Percentiles rank a stretch among this genome's conserved stretches.
Evolutionary conservation across 1,140 invertebrate genomes (phyloP).

Genomic region (Bathynomus jamesi): DNA sequence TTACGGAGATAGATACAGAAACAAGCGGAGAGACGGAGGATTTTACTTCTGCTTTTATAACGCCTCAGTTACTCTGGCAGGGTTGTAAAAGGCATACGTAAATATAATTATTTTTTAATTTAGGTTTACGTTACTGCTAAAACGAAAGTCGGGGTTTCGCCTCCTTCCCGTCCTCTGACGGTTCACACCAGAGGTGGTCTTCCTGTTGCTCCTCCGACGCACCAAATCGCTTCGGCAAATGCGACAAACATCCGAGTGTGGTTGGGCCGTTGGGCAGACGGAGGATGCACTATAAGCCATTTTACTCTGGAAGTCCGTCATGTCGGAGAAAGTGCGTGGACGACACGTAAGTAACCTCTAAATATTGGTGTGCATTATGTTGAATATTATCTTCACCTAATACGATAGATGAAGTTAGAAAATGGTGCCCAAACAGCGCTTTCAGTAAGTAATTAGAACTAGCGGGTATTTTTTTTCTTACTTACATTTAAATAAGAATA

Average conservation of each 20-base stretch:
- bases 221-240: slow-evolving; percentile 29
- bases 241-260: slow-evolving; percentile 45
- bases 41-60: slow-evolving; percentile 7
- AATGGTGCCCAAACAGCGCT: no score
- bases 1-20: no score
- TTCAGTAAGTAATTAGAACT: no score
- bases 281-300: slow-evolving; percentile 50
- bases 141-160: slow-evolving; percentile 29
- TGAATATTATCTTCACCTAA: no score
- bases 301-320: slow-evolving; percentile 48
- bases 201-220: slow-evolving; percentile 24
- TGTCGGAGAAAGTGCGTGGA: slow-evolving; percentile 40
- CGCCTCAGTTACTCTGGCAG: background rate
- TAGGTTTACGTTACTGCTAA: slow-evolving; percentile 40
- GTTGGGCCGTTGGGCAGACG: slow-evolving; percentile 49
- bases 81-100: slow-evolving; percentile 3
- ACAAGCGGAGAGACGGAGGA: no score
- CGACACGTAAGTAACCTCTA: slow-evolving; percentile 24
- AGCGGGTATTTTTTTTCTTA: no score
- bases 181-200: slow-evolving; percentile 32
- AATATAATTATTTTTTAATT: slow-evolving; percentile 53
- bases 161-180: slow-evolving; percentile 26
- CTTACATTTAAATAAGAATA: no score
- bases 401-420: no score
- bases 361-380: no score